Evolutionary conservation across 2,113 vertebrate genomes (phyloP), one percentile per base, ranked within the genome.

Genomic region (Leptodactylus fuscus): DNA sequence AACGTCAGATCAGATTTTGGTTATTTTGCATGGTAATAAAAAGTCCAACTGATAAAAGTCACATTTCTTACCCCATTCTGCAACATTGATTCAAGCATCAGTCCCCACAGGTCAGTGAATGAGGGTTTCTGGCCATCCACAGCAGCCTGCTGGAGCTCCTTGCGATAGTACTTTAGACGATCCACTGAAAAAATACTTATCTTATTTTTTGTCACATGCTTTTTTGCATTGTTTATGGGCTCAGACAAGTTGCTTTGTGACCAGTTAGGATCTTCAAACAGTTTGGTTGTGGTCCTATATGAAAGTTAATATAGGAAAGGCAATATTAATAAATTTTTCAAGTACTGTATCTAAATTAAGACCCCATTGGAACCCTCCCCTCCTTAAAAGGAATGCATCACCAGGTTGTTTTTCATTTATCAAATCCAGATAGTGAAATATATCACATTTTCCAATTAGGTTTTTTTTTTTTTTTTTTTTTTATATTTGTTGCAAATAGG

Each of bases 201-300:
- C 62, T 94, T 94, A 87, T 87, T 93, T 88, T 93, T 94, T 13
- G 46, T 87, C 53, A 96, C 87, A 0, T 91, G 89, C 32, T 91
- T 67, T 82, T 92, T 91, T 38, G 89, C 65, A 44, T 88, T 86
- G 44, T 1, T 85, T 81, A 93, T 77, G 5, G 86, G n/a, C 1
- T 20, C 87, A 22, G 90, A 70, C 0, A 97, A 88, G 86, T 95
- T 89, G 15, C 81, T 90, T 24, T 92, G 93, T 0, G 96, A 97
- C 96, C 96, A 97, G 0, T 94, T 87, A 16, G 90, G 70, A 32
- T 97, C 90, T 75, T 90, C 83, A 18, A 96, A 96, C 27, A 97
- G 89, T 34, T 92, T 90, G 5, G 93, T 88, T 92, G 96, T 92
- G 15, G 95, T 78, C 96, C 96, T 97, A 83, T 74, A n/a, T 67